Evolutionary conservation across 2,888 invertebrate genomes (phyloP).

Genomic region (Antitype chi): DNA sequence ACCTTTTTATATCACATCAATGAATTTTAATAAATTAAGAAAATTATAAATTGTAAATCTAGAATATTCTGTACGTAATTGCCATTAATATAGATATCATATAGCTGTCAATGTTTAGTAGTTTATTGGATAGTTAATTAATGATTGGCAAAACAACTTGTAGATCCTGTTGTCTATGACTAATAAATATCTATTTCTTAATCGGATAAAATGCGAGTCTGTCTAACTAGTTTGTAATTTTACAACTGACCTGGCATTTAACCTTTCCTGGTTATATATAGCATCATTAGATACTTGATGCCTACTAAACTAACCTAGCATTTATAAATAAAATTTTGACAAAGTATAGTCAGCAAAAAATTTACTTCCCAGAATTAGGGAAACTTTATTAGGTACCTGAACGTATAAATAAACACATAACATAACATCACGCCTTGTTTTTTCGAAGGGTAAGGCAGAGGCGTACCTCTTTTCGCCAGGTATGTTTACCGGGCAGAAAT

Average conservation of each 20-base stretch:
- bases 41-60: slow-evolving; percentile 26
- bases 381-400: neutral
- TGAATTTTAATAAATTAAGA: slow-evolving; percentile 55
- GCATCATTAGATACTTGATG: neutral
- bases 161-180: slow-evolving; percentile 55
- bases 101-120: slow-evolving; percentile 54
- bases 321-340: neutral
- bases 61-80: slow-evolving; percentile 35
- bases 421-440: neutral
- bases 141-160: slow-evolving; percentile 42
- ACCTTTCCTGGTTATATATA: slow-evolving; percentile 16
- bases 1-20: slow-evolving; percentile 58
- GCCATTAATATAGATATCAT: slow-evolving; percentile 48
- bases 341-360: neutral
- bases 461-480: neutral
- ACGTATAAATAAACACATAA: neutral
- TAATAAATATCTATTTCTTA: slow-evolving; percentile 40
- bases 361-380: neutral
- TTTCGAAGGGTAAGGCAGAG: neutral
- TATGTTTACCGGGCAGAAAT: neutral
- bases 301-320: no score
- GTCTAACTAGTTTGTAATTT: slow-evolving; percentile 23
- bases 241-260: slow-evolving; percentile 27
- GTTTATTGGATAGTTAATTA: slow-evolving; percentile 58
- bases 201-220: slow-evolving; percentile 1